A percentile compares a stretch with the other conserved stretches of the same genome.
These are phyloP conservation scores for Drosophila affinis DNA, from an alignment of 2,888 invertebrate genomes.

Conservation along the genomic window DNA sequence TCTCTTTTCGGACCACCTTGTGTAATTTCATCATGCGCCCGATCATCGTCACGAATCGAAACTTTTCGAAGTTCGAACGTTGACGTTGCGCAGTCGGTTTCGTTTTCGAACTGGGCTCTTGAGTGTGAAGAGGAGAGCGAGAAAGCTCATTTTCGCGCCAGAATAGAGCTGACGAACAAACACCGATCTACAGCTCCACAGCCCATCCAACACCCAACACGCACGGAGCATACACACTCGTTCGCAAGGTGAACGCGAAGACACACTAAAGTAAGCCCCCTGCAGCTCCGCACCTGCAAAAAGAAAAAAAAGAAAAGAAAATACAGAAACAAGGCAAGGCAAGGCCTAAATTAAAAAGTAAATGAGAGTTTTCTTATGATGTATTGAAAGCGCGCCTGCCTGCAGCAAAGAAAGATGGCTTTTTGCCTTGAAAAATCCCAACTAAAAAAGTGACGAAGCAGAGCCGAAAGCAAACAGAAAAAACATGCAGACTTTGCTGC, in stretches of 20 bases:
- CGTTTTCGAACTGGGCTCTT: no score
- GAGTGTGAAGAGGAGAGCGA: no score
- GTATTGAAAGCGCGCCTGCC: conserved; percentile 26
- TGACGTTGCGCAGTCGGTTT: conserved; percentile 71
- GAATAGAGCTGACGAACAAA: no score
- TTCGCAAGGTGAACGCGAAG: conserved; percentile 66
- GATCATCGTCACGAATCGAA: conserved; percentile 23
- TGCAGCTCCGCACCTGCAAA: not conserved
- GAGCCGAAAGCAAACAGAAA: conserved; percentile 20
- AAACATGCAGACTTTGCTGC: conserved; percentile 33
- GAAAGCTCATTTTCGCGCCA: conserved; percentile 45
- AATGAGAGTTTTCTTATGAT: not conserved
- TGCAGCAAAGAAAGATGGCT: not conserved
- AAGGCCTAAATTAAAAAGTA: conserved; percentile 7
- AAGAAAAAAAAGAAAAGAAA: not conserved
- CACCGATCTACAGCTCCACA: no score
- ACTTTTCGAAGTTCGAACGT: conserved; percentile 70
- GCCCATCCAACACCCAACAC: no score
- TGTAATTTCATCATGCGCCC: not conserved
- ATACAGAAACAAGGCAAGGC: conserved; percentile 13
- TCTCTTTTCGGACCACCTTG: not conserved
- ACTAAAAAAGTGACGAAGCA: conserved; percentile 53
- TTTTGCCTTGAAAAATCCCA: conserved; percentile 26
- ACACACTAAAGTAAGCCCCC: conserved; percentile 68
- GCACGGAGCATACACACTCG: conserved; percentile 48